Evolutionary conservation across 1,140 invertebrate genomes (phyloP).

Genomic region (Drosophila biarmipes): DNA sequence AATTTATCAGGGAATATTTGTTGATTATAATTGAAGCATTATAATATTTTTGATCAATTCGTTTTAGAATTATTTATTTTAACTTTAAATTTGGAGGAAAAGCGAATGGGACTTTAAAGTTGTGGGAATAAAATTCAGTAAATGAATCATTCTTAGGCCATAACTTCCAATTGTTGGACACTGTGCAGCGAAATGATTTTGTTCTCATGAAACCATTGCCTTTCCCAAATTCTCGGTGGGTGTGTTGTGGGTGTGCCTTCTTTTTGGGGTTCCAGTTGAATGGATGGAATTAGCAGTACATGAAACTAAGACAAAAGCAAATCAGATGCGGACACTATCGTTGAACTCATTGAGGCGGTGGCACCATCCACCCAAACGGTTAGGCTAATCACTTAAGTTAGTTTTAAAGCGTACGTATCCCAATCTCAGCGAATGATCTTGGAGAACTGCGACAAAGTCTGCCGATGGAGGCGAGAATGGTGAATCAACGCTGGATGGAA

Average conservation of each 20-base stretch:
- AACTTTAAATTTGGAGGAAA: no score
- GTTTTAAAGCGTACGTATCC: conserved; percentile 35
- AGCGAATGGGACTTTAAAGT: no score
- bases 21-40: not conserved
- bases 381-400: conserved; percentile 43
- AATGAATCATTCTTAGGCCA: no score
- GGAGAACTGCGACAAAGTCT: not conserved
- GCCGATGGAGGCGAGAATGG: not conserved
- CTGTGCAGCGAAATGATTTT: no score
- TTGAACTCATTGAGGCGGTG: not conserved
- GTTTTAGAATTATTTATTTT: no score
- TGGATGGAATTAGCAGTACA: not conserved
- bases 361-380: conserved; percentile 4
- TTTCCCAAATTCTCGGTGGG: not conserved
- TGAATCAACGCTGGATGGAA: conserved; percentile 2
- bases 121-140: no score
- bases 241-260: not conserved
- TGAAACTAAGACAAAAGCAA: conserved; percentile 17
- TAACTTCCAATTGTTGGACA: no score
- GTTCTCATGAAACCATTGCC: no score
- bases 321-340: conserved; percentile 13
- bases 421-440: not conserved
- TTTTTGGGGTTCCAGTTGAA: not conserved
- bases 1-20: not conserved
- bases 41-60: no score